Evolutionary conservation across 2,888 invertebrate species (phyloP), one percentile per base, ranked within the genome.

Genomic region (Brachypterus glaber): DNA sequence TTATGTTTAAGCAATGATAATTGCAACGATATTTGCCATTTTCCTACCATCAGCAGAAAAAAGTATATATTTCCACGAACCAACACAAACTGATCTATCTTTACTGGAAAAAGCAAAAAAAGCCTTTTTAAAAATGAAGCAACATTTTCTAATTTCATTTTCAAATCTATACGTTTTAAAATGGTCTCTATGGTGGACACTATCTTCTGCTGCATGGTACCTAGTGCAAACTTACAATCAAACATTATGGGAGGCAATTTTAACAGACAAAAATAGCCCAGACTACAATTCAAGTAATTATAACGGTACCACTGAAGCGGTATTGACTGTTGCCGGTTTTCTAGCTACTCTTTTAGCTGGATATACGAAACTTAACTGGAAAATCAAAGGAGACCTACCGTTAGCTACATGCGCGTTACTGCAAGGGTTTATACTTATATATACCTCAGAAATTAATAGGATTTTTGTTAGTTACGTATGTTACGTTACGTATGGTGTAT

Each of bases 171-270:
- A 74, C 48, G 74, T 82, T 2, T 45, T 80, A 2, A 76, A 78
- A 57, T 86, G 85, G 85, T 83, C 82, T 2, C 43, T 82, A 9
- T 86, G 83, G 83, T 85, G 83, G 81, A 73, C 82, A 0, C 62
- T 82, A 37, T 77, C 80, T 1, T 80, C 79, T 14, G 79, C 81
- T 50, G 82, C 82, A 5, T 81, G 78, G 57, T 67, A 78, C 27
- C 82, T 82, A 67, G 75, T 82, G 2, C 77, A 79, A 53, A 74
- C 71, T 13, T 93, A 90, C 60, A 73, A 84, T 48, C 93, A 95
- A 62, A 71, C 88, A 4, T 64, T 95, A 26, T 93, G 91, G 90
- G 74, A 77, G 46, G 72, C 74, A 34, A 77, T 82, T 43, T 76
- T 77, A 41, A 63, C 63, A 8, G 54, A 70, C 15, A 52, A 69